phyloP scores from a whole-genome alignment of 1,140 invertebrate genomes.

The Fopius arisanus region DNA sequence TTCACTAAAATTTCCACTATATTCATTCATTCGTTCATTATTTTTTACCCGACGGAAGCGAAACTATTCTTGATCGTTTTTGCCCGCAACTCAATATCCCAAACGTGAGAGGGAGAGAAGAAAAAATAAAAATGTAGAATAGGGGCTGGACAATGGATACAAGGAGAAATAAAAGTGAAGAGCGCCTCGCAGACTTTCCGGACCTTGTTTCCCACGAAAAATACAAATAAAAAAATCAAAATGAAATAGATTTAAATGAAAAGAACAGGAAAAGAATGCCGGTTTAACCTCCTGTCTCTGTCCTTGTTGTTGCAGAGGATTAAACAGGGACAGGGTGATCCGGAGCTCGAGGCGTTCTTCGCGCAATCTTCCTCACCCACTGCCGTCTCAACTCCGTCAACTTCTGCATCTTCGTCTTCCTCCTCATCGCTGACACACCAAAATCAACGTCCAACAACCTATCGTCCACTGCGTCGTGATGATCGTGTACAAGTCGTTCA shows the following conservation, averaged over 20 bases:
- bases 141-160: neutral
- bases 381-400: constrained; percentile 38
- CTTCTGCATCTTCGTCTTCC: constrained; percentile 34
- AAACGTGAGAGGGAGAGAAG: neutral
- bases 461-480: constrained; percentile 52
- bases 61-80: neutral
- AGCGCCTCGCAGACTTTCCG: neutral
- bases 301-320: constrained; percentile 65
- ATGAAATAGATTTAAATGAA: neutral
- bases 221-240: neutral
- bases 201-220: neutral
- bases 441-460: constrained; percentile 57
- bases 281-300: constrained; percentile 55
- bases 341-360: constrained; percentile 37
- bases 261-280: neutral
- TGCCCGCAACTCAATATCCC: too few species aligned
- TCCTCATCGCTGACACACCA: constrained; percentile 43
- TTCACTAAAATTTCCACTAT: too few species aligned
- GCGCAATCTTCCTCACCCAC: constrained; percentile 38
- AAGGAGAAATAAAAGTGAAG: neutral
- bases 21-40: neutral
- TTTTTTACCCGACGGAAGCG: neutral
- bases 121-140: neutral
- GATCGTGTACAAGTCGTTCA: constrained; percentile 54
- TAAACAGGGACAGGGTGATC: constrained; percentile 60